Evolutionary conservation across 2,888 invertebrate species (phyloP).

Genomic region (Pristionchus arcanus): DNA sequence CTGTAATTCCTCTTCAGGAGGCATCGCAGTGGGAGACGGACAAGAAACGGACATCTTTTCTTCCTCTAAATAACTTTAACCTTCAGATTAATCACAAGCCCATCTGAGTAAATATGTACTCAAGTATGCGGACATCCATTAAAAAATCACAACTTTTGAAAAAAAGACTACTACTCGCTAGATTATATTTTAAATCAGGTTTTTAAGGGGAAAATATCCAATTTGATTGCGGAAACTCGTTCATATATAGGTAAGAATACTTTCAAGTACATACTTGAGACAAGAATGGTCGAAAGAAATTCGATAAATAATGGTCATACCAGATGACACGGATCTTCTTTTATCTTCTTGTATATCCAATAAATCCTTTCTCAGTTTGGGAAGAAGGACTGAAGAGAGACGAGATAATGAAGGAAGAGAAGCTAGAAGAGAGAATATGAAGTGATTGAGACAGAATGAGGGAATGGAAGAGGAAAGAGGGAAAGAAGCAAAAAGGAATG

Average conservation of each 20-base stretch:
- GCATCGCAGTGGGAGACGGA: conserved; percentile 56
- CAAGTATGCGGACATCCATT: too few relatives aligned
- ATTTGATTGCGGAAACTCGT: too few relatives aligned
- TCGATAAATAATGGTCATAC: not conserved
- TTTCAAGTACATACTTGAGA: too few relatives aligned
- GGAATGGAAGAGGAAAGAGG: not conserved
- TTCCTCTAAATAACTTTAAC: not conserved
- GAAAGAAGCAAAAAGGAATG: not conserved
- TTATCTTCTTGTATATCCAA: not conserved
- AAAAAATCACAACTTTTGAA: too few relatives aligned
- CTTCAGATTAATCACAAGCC: not conserved
- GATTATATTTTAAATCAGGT: too few relatives aligned
- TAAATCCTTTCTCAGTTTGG: not conserved
- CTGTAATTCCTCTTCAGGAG: conserved; percentile 66
- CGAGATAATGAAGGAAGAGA: not conserved
- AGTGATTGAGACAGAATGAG: conserved; percentile 18
- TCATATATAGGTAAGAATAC: too few relatives aligned
- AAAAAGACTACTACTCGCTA: too few relatives aligned
- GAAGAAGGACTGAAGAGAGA: not conserved
- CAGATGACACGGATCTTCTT: not conserved
- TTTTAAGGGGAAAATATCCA: too few relatives aligned
- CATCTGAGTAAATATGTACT: too few relatives aligned
- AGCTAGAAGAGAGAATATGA: conserved; percentile 19
- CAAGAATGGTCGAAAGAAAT: too few relatives aligned
- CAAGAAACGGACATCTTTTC: conserved; percentile 22